Evolutionary conservation across 2,888 invertebrate species (phyloP).

Genomic region (Eudiplozoon nipponicum): DNA sequence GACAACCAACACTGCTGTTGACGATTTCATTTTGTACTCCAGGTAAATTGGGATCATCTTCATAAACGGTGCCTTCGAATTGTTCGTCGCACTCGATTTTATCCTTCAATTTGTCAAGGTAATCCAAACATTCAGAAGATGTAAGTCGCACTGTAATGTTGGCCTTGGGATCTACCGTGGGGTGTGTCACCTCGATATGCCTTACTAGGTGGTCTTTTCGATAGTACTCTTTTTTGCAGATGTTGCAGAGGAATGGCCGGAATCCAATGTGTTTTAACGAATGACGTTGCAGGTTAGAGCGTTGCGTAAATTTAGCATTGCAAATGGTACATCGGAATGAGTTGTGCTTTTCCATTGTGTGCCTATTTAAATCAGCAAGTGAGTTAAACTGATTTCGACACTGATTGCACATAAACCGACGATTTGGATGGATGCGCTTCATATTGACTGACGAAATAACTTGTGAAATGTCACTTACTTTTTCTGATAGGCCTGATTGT

Average conservation of each 20-base stretch:
- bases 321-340: conserved; percentile 16
- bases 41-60: too few relatives aligned
- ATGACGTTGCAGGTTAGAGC: conserved; percentile 16
- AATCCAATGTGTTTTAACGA: conserved; percentile 16
- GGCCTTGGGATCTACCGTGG: conserved; percentile 13
- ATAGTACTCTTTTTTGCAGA: conserved; percentile 15
- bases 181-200: conserved; percentile 16
- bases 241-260: conserved; percentile 15
- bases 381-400: conserved; percentile 13
- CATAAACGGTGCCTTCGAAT: too few relatives aligned
- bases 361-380: conserved; percentile 14
- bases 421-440: too few relatives aligned
- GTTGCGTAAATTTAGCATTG: conserved; percentile 15
- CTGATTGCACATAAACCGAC: conserved; percentile 13
- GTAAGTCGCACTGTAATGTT: conserved; percentile 13
- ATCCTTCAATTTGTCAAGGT: conserved; percentile 14
- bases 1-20: too few relatives aligned
- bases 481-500: too few relatives aligned
- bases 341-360: conserved; percentile 12
- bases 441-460: too few relatives aligned
- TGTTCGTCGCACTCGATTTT: too few relatives aligned
- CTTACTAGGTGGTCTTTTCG: conserved; percentile 16
- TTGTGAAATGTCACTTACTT: too few relatives aligned
- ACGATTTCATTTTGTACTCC: too few relatives aligned
- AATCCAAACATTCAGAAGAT: conserved; percentile 16